phyloP scores from a whole-genome alignment of 2,888 invertebrate species.

The Eristalis intricaria region DNA sequence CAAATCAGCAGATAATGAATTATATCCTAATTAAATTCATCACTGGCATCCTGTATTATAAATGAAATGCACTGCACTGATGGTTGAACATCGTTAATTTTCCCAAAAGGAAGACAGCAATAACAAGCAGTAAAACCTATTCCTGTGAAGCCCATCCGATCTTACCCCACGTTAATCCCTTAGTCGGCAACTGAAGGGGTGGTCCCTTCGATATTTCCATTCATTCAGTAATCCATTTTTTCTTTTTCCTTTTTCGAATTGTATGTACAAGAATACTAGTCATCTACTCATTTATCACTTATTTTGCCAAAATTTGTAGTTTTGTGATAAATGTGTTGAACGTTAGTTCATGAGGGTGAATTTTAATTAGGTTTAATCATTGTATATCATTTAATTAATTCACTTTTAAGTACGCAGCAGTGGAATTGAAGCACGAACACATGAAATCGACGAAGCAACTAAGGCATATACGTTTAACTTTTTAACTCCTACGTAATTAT shows the following conservation, averaged over 20 bases:
- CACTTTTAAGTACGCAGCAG: background rate
- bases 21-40: conserved; percentile 63
- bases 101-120: conserved; percentile 17
- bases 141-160: background rate
- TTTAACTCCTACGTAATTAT: too few species aligned
- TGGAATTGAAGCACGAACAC: background rate
- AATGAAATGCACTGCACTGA: conserved; percentile 2
- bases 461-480: background rate
- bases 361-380: background rate
- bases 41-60: conserved; percentile 45
- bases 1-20: conserved; percentile 45
- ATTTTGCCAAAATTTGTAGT: background rate
- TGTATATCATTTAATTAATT: conserved; percentile 10
- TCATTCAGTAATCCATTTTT: background rate
- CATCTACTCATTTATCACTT: background rate
- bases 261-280: background rate
- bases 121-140: background rate
- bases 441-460: too few species aligned
- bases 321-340: background rate
- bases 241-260: background rate
- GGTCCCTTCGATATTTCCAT: background rate
- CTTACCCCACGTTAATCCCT: background rate
- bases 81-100: conserved; percentile 36
- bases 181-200: background rate
- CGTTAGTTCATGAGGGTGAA: background rate